These are phyloP conservation scores for Pseudoips prasinana DNA, from an alignment of 2,888 invertebrate species.

Conservation along the genomic window DNA sequence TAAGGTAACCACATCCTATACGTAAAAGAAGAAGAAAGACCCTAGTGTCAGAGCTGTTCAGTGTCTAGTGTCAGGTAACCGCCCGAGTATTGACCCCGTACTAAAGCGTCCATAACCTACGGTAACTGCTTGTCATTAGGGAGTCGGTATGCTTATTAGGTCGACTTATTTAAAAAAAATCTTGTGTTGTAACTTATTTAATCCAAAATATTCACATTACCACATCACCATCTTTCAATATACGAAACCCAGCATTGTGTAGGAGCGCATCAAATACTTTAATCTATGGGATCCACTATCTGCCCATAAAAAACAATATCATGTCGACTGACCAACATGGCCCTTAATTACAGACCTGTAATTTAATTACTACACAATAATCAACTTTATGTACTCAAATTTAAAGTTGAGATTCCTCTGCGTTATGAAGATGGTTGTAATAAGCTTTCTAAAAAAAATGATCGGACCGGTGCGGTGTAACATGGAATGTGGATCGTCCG, in stretches of 20 bases:
- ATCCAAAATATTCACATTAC: too few relatives aligned
- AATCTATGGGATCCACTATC: constrained; percentile 71
- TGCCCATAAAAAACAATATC: constrained; percentile 77
- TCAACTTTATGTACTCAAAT: constrained; percentile 15
- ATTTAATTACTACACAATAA: constrained; percentile 21
- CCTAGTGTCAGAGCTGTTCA: too few relatives aligned
- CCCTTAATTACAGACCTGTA: constrained; percentile 67
- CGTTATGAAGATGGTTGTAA: constrained; percentile 34
- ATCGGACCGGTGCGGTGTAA: constrained; percentile 61
- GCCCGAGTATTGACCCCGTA: too few relatives aligned
- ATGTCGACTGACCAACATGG: constrained; percentile 61
- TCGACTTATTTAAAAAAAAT: too few relatives aligned
- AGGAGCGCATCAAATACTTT: constrained; percentile 54
- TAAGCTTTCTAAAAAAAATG: constrained; percentile 76
- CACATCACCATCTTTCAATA: constrained; percentile 24
- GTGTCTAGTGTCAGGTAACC: too few relatives aligned
- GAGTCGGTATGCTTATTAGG: too few relatives aligned
- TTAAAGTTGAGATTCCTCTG: constrained; percentile 33
- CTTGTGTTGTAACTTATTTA: too few relatives aligned
- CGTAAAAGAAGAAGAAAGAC: too few relatives aligned
- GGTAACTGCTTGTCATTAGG: too few relatives aligned
- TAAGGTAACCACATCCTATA: too few relatives aligned
- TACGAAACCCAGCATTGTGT: constrained; percentile 28
- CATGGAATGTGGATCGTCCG: constrained; percentile 68
- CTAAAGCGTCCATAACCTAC: too few relatives aligned